Conservation (phyloP, 2,888 invertebrate genomes). For the Stenodema calcarata region DNA sequence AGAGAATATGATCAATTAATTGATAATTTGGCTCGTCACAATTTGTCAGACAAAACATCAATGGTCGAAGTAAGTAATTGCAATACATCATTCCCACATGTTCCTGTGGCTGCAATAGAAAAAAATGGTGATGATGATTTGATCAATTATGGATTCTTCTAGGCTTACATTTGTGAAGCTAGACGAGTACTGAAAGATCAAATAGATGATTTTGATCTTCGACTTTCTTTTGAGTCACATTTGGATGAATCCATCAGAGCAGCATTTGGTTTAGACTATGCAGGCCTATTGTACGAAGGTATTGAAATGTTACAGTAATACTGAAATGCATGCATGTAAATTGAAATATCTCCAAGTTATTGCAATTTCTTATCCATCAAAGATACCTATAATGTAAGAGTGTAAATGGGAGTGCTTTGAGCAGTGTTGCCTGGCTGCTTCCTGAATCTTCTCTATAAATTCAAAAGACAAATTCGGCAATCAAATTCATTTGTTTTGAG, state of each 20-base stretch:
- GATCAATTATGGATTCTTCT: not conserved
- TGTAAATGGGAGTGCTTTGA: too few relatives aligned
- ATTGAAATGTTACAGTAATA: not conserved
- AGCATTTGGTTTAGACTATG: conserved; percentile 23
- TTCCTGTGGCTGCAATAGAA: too few relatives aligned
- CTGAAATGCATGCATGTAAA: too few relatives aligned
- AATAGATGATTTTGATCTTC: not conserved
- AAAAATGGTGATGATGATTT: too few relatives aligned
- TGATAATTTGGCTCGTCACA: conserved; percentile 19
- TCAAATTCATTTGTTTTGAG: too few relatives aligned
- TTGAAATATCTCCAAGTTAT: too few relatives aligned
- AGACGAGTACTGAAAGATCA: conserved; percentile 20
- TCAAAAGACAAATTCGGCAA: too few relatives aligned
- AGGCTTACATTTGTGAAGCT: conserved; percentile 39
- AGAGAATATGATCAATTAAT: conserved; percentile 16
- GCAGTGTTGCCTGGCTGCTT: too few relatives aligned
- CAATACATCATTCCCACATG: not conserved
- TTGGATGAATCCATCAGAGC: not conserved
- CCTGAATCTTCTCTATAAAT: too few relatives aligned
- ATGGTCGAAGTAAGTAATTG: conserved; percentile 16
- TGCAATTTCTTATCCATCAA: too few relatives aligned
- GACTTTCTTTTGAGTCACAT: not conserved
- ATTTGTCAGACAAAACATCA: not conserved
- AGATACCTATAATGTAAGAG: too few relatives aligned
- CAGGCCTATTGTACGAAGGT: conserved; percentile 30